Conservation (phyloP, 2,888 invertebrate species). For the Villa cingulata region DNA sequence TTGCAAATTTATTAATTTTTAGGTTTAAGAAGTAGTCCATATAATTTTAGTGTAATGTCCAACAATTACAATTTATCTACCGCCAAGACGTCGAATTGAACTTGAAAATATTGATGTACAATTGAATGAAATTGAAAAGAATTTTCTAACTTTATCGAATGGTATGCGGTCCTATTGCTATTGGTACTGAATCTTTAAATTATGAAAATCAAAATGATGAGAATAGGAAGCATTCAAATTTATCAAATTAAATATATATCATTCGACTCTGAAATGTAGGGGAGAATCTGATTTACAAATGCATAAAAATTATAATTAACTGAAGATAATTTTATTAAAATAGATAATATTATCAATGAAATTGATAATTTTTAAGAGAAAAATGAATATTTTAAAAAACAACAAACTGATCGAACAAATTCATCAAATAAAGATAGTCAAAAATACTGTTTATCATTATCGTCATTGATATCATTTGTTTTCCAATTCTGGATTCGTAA, state of each 20-base stretch:
- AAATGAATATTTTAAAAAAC: neutral
- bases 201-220: neutral
- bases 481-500: no score
- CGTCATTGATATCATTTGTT: no score
- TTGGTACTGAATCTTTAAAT: neutral
- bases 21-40: neutral
- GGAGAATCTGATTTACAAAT: neutral
- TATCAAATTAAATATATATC: slow-evolving; percentile 10
- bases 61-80: slow-evolving; percentile 17
- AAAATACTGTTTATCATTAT: neutral
- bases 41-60: neutral
- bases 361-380: slow-evolving; percentile 29
- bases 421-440: neutral
- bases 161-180: slow-evolving; percentile 25
- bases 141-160: slow-evolving; percentile 25
- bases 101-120: slow-evolving; percentile 28
- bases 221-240: neutral
- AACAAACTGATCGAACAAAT: neutral
- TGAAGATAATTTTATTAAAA: neutral
- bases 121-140: slow-evolving; percentile 22
- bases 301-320: no score
- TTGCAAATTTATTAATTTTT: no score
- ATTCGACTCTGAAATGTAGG: slow-evolving; percentile 30
- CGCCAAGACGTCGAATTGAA: slow-evolving; percentile 24
- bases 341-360: slow-evolving; percentile 25